Percentiles rank a stretch among this genome's conserved stretches.
Evolutionary conservation across 2,113 vertebrate genomes (phyloP).

Genomic region (Thinocorus orbignyianus): DNA sequence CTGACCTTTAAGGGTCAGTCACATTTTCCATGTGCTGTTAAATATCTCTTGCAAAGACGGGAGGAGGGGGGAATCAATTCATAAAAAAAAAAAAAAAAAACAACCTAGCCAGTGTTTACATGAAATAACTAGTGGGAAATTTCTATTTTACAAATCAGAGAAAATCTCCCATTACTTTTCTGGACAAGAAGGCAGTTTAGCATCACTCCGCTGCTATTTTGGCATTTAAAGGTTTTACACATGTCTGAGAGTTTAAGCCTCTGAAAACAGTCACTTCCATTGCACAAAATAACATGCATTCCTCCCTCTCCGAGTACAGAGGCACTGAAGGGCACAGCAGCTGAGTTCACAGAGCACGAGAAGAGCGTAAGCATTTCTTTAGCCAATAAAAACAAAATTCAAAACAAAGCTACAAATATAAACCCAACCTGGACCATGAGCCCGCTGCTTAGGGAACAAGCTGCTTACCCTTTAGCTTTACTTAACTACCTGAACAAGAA

Average conservation of each 20-base stretch:
- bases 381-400: background rate
- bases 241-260: background rate
- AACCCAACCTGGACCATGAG: background rate
- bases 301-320: background rate
- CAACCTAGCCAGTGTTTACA: background rate
- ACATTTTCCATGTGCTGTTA: slow-evolving; percentile 62
- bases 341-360: background rate
- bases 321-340: slow-evolving; percentile 32
- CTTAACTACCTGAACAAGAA: background rate
- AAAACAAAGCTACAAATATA: slow-evolving; percentile 10
- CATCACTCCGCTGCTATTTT: background rate
- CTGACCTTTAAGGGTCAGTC: slow-evolving; percentile 68
- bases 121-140: background rate
- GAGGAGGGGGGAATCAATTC: background rate
- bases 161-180: background rate
- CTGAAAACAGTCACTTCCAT: background rate
- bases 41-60: background rate
- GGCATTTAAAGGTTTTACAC: background rate
- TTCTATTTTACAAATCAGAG: background rate
- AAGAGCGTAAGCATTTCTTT: background rate
- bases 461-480: background rate
- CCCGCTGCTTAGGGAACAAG: background rate
- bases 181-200: slow-evolving; percentile 16
- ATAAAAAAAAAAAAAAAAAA: too few species aligned
- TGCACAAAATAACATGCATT: background rate